Base-by-base conservation (phyloP, 1,140 invertebrate species). In the Brachionus calyciflorus region DNA sequence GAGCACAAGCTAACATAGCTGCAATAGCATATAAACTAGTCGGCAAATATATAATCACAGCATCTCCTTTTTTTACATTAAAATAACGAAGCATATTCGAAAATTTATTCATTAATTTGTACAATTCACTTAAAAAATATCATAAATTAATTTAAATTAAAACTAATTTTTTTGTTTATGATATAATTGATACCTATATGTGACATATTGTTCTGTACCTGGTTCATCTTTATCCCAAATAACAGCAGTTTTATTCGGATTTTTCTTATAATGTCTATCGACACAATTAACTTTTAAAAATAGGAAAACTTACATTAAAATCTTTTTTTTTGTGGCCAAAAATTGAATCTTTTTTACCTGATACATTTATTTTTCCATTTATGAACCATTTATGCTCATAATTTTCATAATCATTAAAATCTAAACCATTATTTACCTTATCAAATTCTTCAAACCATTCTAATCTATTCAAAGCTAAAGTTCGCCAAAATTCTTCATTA, bases 211-310 rank as follows among this genome's bases (percentile, higher is more conserved):
- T 30, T 85, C 79, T 70, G 82, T 79, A 0, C 83, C 84, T n/a
- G 87, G 87, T 78, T 88, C 87, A 82, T 88, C 87, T 80, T 86
- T 85, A 78, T 88, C 87, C 85, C 86, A 88, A 70, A 88, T 86
- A 3, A 88, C 78, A 14, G 87, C 87, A 40, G 84, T 78, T 44
- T 81, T 77, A 65, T 88, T 81, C 3, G 85, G 85, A 76, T 82
- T 75, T 10, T 75, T 65, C 37, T 81, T 78, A 30, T 83, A 80
- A 80, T 88, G 87, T 37, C 87, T 82, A 78, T 88, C 87, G 40
- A 88, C 81, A 81, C 87, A 88, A 78, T 88, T 88, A 1, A 86
- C 87, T 88, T 80, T 3, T n/a, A 81, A 81, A 53, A 17, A 46
- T 14, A 19, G 51, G 48, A 24, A 51, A 70, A 12, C 4, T 78